Base-by-base conservation (phyloP, 1,140 invertebrate species). In the Eriocheir sinensis region DNA sequence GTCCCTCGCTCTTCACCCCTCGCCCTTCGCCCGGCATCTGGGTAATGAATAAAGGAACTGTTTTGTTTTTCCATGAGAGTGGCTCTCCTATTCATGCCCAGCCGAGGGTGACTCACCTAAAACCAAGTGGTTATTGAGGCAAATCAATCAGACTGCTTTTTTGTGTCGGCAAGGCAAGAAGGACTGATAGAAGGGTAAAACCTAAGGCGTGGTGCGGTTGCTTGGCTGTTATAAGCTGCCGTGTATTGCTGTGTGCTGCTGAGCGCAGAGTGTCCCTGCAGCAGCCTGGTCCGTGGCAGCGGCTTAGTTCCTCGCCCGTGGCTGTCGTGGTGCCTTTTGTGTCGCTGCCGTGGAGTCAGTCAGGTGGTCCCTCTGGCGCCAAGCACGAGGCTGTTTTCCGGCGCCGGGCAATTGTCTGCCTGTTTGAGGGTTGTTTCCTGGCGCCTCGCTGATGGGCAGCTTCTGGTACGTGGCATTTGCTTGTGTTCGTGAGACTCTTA, bases 41-140 rank as follows among this genome's bases (percentile, higher is more conserved):
- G 48, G 53, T 92, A 92, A 92, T 92, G 91, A 92, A 92, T 92
- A 92, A 40, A 92, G 30, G 91, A 92, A 44, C 79, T 92, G 91
- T 92, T 92, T 92, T 92, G 91, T 92, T 81, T 91, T 92, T 92
- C 91, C 91, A 92, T 92, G 91, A 92, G 91, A 81, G 2, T 81
- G 72, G 41, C n/a, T 80, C 80, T 41, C 21, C 72, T 80, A 92
- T 81, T 92, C 60, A 83, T 36, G 34, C 40, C 36, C 91, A 81
- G 91, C 34, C 34, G 91, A 92, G 91, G 91, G 72, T 92, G 91
- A 92, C 53, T 41, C 27, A 32, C 72, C 91, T 40, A 92, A 92
- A 92, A 72, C 91, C 91, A 92, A 41, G 41, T 44, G 79, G 91
- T 41, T 81, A 92, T 92, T 92, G 91, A 92, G 9, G 91, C 91